A percentile compares a stretch with the other conserved stretches of the same genome.
Evolutionary conservation across 2,797 vertebrate genomes (phyloP).

Genomic region (Poecilia wingei): DNA sequence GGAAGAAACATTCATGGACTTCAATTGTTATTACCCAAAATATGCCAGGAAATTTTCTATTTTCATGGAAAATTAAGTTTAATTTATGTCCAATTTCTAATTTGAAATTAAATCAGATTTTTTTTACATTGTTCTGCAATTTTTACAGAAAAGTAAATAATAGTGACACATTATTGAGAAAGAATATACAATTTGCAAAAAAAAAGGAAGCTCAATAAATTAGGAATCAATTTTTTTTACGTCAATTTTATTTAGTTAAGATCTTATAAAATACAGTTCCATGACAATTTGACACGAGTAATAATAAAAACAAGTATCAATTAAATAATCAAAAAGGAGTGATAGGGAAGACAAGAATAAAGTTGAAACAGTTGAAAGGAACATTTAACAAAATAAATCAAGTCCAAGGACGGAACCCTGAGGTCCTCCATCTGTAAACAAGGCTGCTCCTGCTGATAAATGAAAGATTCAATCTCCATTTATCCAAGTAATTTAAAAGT

Average conservation of each 20-base stretch:
- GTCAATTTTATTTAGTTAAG: background rate
- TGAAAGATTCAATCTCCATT: background rate
- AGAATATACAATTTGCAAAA: background rate
- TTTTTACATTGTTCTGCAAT: background rate
- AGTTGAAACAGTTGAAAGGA: background rate
- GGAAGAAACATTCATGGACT: background rate
- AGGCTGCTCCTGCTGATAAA: background rate
- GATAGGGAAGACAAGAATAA: background rate
- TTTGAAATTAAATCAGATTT: background rate
- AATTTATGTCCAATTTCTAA: background rate
- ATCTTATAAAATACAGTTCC: background rate
- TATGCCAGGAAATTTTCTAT: background rate
- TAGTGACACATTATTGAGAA: background rate
- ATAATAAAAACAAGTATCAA: background rate
- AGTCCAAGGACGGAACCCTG: background rate
- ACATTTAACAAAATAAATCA: background rate
- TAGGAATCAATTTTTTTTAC: background rate
- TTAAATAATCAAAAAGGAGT: background rate
- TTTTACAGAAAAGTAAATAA: background rate
- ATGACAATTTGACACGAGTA: background rate
- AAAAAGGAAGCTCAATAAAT: background rate
- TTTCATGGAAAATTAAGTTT: background rate
- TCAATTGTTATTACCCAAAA: background rate
- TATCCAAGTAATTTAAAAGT: background rate
- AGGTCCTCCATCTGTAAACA: background rate